These are phyloP conservation scores for Drosophila aldrichi DNA, from an alignment of 2,888 invertebrate genomes.

Conservation along the genomic window DNA sequence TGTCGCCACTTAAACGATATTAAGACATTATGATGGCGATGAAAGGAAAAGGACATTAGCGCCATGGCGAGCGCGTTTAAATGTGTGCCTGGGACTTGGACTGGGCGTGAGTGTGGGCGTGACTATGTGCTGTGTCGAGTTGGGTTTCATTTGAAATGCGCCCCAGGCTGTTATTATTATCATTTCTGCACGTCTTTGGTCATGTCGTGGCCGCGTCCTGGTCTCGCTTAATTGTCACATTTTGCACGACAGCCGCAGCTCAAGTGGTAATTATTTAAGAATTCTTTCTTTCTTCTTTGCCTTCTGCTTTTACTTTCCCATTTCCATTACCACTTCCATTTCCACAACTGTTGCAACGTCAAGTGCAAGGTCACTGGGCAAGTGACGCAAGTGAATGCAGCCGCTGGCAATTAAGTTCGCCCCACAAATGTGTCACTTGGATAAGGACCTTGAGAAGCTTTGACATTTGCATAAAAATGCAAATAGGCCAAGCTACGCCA, in stretches of 20 bases:
- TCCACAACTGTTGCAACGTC: conserved; percentile 21
- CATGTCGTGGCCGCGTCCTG: conserved; percentile 33
- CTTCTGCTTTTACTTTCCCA: background rate
- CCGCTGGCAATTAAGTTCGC: conserved; percentile 36
- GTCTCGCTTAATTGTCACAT: conserved; percentile 68
- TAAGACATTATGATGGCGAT: conserved; percentile 19
- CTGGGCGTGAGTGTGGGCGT: conserved; percentile 8
- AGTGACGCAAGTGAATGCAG: conserved; percentile 35
- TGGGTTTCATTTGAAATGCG: conserved; percentile 1
- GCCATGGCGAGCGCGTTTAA: conserved; percentile 13
- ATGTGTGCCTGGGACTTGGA: conserved; percentile 9
- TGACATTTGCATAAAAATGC: conserved; percentile 64
- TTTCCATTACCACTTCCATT: background rate
- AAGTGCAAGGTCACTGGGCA: conserved; percentile 65
- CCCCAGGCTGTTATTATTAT: conserved; percentile 36
- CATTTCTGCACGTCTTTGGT: conserved; percentile 27
- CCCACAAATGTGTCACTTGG: conserved; percentile 64
- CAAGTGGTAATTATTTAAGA: conserved; percentile 69
- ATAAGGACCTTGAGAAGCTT: conserved; percentile 56
- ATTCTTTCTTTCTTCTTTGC: conserved; percentile 15
- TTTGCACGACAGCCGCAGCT: conserved; percentile 35
- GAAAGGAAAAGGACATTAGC: conserved; percentile 12
- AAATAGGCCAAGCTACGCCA: background rate
- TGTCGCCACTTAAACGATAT: conserved; percentile 40
- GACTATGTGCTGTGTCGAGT: background rate